These are phyloP conservation scores for Graphium colonna DNA, from an alignment of 2,888 invertebrate genomes.

Conservation along the genomic window DNA sequence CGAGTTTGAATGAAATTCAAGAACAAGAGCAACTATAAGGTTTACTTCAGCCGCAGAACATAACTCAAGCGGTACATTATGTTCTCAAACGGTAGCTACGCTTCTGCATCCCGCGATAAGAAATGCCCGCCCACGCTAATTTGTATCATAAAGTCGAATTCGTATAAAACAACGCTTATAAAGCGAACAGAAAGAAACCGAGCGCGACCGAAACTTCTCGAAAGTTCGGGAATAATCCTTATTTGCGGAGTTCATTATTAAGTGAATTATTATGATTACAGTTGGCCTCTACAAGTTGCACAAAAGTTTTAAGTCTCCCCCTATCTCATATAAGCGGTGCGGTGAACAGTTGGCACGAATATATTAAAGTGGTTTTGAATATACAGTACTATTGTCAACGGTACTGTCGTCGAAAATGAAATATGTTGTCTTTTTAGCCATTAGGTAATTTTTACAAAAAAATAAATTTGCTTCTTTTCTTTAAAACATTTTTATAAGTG, in stretches of 20 bases:
- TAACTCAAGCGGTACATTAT: background rate
- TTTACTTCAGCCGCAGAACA: background rate
- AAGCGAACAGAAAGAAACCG: conserved; percentile 24
- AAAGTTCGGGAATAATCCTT: conserved; percentile 32
- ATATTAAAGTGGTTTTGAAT: too few species aligned
- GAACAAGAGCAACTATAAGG: background rate
- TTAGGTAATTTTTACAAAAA: too few species aligned
- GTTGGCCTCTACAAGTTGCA: conserved; percentile 54
- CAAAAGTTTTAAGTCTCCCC: conserved; percentile 46
- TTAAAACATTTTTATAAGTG: too few species aligned
- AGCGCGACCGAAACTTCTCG: conserved; percentile 19
- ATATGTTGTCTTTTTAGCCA: too few species aligned
- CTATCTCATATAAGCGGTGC: conserved; percentile 48
- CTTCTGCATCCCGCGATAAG: conserved; percentile 41
- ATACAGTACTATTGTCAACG: too few species aligned
- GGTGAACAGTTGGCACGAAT: conserved; percentile 42
- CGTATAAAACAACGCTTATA: conserved; percentile 42
- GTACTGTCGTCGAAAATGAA: too few species aligned
- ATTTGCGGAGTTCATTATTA: conserved; percentile 42
- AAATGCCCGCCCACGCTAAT: conserved; percentile 59
- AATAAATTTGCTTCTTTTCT: too few species aligned
- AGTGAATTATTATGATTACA: conserved; percentile 72
- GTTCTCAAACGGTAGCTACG: background rate
- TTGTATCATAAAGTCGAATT: conserved; percentile 64
- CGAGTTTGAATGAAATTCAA: too few species aligned